A percentile compares a stretch with the other conserved stretches of the same genome.
These are phyloP conservation scores for Lates calcarifer DNA, from an alignment of 2,113 vertebrate species.

Conservation along the genomic window DNA sequence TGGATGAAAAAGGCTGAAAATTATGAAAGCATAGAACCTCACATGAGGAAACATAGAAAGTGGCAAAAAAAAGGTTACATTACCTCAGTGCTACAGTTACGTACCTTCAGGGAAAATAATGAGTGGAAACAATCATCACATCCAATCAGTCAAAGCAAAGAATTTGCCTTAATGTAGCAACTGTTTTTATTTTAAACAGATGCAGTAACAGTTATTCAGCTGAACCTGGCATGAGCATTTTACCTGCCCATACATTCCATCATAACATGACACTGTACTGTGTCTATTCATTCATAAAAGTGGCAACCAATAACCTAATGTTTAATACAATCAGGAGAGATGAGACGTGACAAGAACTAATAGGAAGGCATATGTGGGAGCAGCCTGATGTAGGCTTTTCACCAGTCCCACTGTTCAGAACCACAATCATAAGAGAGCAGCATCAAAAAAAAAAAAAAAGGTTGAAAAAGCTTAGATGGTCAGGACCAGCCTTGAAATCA, in stretches of 20 bases:
- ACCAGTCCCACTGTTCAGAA: neutral
- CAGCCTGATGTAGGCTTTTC: slow-evolving; percentile 8
- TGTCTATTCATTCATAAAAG: slow-evolving; percentile 22
- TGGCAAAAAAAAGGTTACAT: slow-evolving; percentile 46
- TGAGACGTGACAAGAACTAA: slow-evolving; percentile 28
- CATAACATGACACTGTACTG: slow-evolving; percentile 12
- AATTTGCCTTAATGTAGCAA: slow-evolving; percentile 49
- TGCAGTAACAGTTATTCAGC: slow-evolving; percentile 15
- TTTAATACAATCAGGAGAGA: slow-evolving; percentile 22
- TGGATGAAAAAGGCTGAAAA: slow-evolving; percentile 14
- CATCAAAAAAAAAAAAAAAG: slow-evolving; percentile 2
- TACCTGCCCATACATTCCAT: slow-evolving; percentile 16
- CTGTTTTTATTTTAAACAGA: slow-evolving; percentile 60
- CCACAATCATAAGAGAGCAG: slow-evolving; percentile 1
- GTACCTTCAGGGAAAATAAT: slow-evolving; percentile 43
- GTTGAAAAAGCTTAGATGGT: neutral
- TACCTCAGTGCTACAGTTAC: slow-evolving; percentile 42
- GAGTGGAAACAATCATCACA: slow-evolving; percentile 64
- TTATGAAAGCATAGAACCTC: neutral
- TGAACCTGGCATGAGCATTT: slow-evolving; percentile 16
- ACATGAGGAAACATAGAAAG: slow-evolving; percentile 6
- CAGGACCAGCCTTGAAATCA: slow-evolving; percentile 16
- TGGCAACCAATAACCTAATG: slow-evolving; percentile 20
- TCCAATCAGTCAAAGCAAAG: slow-evolving; percentile 61
- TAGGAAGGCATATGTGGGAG: slow-evolving; percentile 14